phyloP scores from a whole-genome alignment of 2,797 vertebrate species.

The Perodicticus potto region DNA sequence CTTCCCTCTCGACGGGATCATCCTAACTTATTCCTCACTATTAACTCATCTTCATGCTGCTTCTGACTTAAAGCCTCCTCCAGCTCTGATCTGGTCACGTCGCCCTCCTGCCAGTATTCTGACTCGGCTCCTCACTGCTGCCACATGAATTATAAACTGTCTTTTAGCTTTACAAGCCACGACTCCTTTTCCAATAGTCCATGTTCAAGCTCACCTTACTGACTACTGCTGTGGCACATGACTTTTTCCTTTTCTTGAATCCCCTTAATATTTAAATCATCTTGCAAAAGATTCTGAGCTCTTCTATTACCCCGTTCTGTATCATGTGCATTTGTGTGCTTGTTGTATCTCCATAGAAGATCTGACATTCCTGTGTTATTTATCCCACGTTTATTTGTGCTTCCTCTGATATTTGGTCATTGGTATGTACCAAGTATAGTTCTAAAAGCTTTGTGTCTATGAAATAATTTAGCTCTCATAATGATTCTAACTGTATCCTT shows the following conservation, averaged over 20 bases:
- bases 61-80: not conserved
- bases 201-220: not conserved
- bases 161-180: not conserved
- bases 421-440: not conserved
- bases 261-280: not conserved
- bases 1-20: not conserved
- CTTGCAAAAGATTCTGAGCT: slow-evolving; percentile 8
- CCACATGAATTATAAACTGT: not conserved
- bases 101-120: not conserved
- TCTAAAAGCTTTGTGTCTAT: not conserved
- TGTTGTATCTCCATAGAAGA: not conserved
- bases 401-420: not conserved
- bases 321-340: not conserved
- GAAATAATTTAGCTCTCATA: not conserved
- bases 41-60: not conserved
- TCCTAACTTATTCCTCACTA: not conserved
- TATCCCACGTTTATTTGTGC: slow-evolving; percentile 66
- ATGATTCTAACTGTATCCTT: not conserved
- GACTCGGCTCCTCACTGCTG: not conserved
- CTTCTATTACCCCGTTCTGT: not conserved
- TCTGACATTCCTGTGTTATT: not conserved
- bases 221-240: not conserved
- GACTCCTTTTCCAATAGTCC: not conserved
- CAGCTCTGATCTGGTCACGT: not conserved
- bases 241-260: not conserved